Percentiles rank a stretch among this genome's conserved stretches.
phyloP scores from a whole-genome alignment of 2,797 vertebrate species.

The Sciaenops ocellatus region DNA sequence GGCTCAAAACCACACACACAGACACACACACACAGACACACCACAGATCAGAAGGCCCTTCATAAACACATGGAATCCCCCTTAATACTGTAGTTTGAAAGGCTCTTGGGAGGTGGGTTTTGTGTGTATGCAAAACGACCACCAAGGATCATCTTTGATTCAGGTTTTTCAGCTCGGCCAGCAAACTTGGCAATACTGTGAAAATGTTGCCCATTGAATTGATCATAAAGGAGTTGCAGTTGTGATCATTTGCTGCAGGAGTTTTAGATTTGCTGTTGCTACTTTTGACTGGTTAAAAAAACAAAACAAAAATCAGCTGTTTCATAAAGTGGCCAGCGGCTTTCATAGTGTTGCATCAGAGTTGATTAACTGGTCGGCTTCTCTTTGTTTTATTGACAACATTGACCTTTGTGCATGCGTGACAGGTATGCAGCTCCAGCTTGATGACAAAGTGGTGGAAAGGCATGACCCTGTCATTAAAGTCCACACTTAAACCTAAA shows the following conservation, averaged over 20 bases:
- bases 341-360: constrained; percentile 7
- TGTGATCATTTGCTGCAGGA: background rate
- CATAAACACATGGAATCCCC: constrained; percentile 67
- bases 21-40: constrained; percentile 44
- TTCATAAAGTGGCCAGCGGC: background rate
- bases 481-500: constrained; percentile 45
- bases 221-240: background rate
- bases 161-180: constrained; percentile 35
- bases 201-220: constrained; percentile 1
- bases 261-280: too few species aligned
- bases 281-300: constrained; percentile 12
- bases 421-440: constrained; percentile 63
- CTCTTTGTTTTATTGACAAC: constrained; percentile 59
- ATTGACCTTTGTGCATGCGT: constrained; percentile 55
- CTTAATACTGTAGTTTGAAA: constrained; percentile 70
- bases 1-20: constrained; percentile 50
- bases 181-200: constrained; percentile 9
- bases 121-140: constrained; percentile 71
- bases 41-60: constrained; percentile 68
- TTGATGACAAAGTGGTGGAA: constrained; percentile 44
- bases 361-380: constrained; percentile 50
- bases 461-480: constrained; percentile 53
- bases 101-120: constrained; percentile 54
- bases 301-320: constrained; percentile 1
- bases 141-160: constrained; percentile 59